Base-by-base conservation (phyloP, 2,797 vertebrate genomes). In the Tapirus indicus region DNA sequence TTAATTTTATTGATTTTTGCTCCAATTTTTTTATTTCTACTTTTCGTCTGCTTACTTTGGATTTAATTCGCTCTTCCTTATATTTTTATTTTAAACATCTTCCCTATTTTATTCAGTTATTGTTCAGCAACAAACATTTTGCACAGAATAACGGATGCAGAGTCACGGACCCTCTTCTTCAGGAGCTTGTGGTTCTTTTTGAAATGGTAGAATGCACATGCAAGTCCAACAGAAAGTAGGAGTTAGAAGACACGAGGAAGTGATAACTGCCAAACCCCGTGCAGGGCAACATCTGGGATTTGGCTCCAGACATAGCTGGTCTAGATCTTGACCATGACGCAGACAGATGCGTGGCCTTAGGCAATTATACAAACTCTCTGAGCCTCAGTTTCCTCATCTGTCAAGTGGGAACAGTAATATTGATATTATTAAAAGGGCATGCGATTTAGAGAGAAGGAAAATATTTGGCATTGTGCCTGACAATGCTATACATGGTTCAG, bases 131-230 rank as follows among this genome's bases (percentile, higher is more conserved):
- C 13, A n/a, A 60, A 29, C 14, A 44, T 9, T 32, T 5, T 14
- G 32, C 47, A 54, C 27, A 52, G 44, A 58, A 27, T 41, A 13
- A 21, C 18, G 12, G 20, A 38, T 3, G 8, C 32, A 58, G 27
- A 56, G 14, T 29, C 29, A 0, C 2, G 14, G 32, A 3, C 29
- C 8, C 2, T 56, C 60, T 27, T 58, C 25, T 14, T 54, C 29
- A 7, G n/a, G 12, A 54, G 7, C 2, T 6, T 29, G 12, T 0
- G 16, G n/a, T 35, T n/a, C 21, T 29, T 49, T 52, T 9, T 16
- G 23, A 60, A 52, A 6, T 6, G 27, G 7, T 1, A 29, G 47
- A 54, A 25, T 29, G 11, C 23, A 60, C 12, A 1, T 0, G 4
- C 0, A 29, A 29, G 14, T 2, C 52, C 13, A 56, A 12, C 4